phyloP scores from a whole-genome alignment of 2,888 invertebrate species.

The Melolontha melolontha region DNA sequence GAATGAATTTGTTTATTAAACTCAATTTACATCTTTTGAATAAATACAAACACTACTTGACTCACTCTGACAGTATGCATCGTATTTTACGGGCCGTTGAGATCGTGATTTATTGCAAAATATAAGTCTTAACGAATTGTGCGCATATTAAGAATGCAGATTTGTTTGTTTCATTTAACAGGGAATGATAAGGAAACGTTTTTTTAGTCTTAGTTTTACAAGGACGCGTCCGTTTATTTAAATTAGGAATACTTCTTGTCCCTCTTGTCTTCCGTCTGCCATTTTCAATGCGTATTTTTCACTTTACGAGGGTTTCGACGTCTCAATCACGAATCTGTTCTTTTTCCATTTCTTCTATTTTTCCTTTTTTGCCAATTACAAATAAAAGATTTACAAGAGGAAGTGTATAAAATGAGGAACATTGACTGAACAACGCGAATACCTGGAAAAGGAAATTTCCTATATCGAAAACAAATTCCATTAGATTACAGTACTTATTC shows the following conservation, averaged over 20 bases:
- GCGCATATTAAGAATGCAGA: constrained; percentile 2
- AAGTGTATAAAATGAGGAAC: constrained; percentile 7
- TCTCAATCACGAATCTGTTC: constrained; percentile 14
- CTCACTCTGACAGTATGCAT: neutral
- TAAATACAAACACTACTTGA: constrained; percentile 16
- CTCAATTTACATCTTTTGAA: constrained; percentile 40
- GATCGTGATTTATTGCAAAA: constrained; percentile 1
- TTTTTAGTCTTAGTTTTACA: constrained; percentile 2
- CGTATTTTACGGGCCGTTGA: neutral
- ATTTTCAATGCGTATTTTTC: constrained; percentile 23
- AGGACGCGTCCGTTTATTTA: constrained; percentile 1
- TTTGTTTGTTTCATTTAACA: constrained; percentile 4
- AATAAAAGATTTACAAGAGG: constrained; percentile 32
- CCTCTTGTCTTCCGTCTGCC: constrained; percentile 5
- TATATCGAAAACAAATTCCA: constrained; percentile 19
- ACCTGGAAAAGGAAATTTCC: constrained; percentile 2
- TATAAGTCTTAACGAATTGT: neutral
- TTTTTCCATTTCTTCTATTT: neutral
- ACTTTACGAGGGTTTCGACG: constrained; percentile 24
- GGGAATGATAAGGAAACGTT: no score
- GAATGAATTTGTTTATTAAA: constrained; percentile 37
- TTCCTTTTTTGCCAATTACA: constrained; percentile 17
- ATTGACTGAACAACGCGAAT: constrained; percentile 17
- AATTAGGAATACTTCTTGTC: constrained; percentile 5
- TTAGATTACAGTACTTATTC: constrained; percentile 29